Base-by-base conservation (phyloP, 1,140 invertebrate genomes). In the Akabosia matsudoensis region DNA sequence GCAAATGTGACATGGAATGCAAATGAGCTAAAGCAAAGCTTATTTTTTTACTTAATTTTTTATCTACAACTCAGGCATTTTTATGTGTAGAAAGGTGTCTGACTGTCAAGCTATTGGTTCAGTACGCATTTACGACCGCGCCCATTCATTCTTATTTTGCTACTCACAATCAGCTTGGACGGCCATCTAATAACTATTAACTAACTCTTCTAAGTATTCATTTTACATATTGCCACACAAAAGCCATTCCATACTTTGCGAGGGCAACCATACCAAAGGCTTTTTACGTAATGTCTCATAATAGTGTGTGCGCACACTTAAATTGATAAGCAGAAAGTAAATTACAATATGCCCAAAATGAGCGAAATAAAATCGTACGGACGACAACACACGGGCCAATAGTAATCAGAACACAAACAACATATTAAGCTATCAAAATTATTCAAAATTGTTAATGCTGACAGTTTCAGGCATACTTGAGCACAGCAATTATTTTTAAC, bases 1-100 rank as follows among this genome's bases (percentile, higher is more conserved):
- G 78, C 76, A 79, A 77, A 79, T 77, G 74, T 75, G 74, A 76
- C 74, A 76, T n/a, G n/a, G n/a, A n/a, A 79, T 79, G 78, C 74
- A 79, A 79, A 79, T 79, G 72, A 79, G 75, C 73, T 72, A 74
- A 75, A 61, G 67, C 54, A 10, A 14, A 14, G 54, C 54, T 13
- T 24, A 16, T n/a, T 61, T 61, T 61, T 10, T 22, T 61, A 13
- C 37, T 7, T 45, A 45, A 7, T 18, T 7, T 45, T 45, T 45
- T n/a, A n/a, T n/a, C n/a, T n/a, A n/a, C n/a, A n/a, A n/a, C n/a
- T n/a, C 37, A 10, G 18, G 37, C 37, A 45, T 45, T 45, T 45
- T 10, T 45, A 14, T 67, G 74, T 70, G 54, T 76, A 56, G 71
- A 71, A 52, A 72, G 70, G 73, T 71, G 74, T 64, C 75, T n/a